phyloP scores from a whole-genome alignment of 2,888 invertebrate species.

The Dugesia japonica region DNA sequence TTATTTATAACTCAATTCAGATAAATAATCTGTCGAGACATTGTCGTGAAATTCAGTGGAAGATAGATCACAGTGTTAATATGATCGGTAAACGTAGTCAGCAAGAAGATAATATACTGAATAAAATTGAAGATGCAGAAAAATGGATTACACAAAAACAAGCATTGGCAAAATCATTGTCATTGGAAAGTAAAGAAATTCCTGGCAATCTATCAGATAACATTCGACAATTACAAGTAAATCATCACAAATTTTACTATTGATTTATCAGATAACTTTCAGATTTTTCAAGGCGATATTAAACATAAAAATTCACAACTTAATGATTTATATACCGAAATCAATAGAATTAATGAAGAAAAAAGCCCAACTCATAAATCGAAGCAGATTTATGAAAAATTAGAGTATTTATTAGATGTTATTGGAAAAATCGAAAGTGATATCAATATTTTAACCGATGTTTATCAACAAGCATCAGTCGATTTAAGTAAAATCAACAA shows the following conservation, averaged over 20 bases:
- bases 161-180: neutral
- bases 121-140: neutral
- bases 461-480: neutral
- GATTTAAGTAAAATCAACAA: neutral
- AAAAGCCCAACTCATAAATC: slow-evolving; percentile 10
- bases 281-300: slow-evolving; percentile 6
- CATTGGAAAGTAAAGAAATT: neutral
- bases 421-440: neutral
- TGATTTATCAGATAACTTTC: neutral
- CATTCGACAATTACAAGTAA: neutral
- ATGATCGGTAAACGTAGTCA: slow-evolving; percentile 1
- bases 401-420: neutral
- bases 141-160: neutral
- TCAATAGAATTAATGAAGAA: slow-evolving; percentile 3
- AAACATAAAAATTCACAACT: slow-evolving; percentile 1
- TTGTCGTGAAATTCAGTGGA: neutral
- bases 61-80: neutral
- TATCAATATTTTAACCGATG: neutral
- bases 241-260: too few relatives aligned
- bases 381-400: neutral
- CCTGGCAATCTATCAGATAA: neutral
- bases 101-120: neutral
- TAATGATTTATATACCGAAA: neutral
- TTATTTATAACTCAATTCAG: neutral
- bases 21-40: neutral